Conservation (phyloP, 1,140 invertebrate species). For the Hypothenemus hampei region DNA sequence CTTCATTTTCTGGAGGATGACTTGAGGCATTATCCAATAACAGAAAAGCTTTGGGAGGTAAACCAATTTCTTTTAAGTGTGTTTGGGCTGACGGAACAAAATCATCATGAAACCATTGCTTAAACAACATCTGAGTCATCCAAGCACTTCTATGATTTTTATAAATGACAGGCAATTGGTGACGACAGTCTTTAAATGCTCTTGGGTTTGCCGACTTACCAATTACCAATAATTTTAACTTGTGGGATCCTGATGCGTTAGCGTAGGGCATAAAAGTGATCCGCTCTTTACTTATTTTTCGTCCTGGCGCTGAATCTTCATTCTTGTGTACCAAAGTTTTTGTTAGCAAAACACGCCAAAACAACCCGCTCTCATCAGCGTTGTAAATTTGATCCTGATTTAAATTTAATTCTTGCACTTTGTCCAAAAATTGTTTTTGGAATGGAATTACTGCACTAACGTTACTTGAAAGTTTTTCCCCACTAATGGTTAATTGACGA, state of each 20-base stretch:
- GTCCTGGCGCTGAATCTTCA: slow-evolving; percentile 18
- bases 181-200: slow-evolving; percentile 32
- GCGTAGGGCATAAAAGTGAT: slow-evolving; percentile 41
- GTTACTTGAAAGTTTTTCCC: slow-evolving; percentile 34
- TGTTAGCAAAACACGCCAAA: no score
- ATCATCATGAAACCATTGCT: slow-evolving; percentile 19
- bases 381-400: slow-evolving; percentile 23
- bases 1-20: slow-evolving; percentile 21
- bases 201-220: slow-evolving; percentile 33
- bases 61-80: slow-evolving; percentile 6
- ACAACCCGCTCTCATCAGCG: slow-evolving; percentile 22
- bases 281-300: slow-evolving; percentile 34
- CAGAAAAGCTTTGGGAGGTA: slow-evolving; percentile 25
- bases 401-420: slow-evolving; percentile 11
- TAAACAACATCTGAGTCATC: no score
- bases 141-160: slow-evolving; percentile 8
- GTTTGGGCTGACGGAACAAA: slow-evolving; percentile 19
- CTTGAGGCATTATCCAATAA: slow-evolving; percentile 38
- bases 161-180: no score
- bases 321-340: slow-evolving; percentile 1
- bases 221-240: slow-evolving; percentile 35
- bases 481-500: slow-evolving; percentile 40
- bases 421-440: slow-evolving; percentile 6
- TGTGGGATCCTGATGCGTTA: slow-evolving; percentile 42
- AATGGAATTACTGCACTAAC: slow-evolving; percentile 24